Conservation (phyloP, 2,113 vertebrate genomes). For the Patagioenas fasciata region DNA sequence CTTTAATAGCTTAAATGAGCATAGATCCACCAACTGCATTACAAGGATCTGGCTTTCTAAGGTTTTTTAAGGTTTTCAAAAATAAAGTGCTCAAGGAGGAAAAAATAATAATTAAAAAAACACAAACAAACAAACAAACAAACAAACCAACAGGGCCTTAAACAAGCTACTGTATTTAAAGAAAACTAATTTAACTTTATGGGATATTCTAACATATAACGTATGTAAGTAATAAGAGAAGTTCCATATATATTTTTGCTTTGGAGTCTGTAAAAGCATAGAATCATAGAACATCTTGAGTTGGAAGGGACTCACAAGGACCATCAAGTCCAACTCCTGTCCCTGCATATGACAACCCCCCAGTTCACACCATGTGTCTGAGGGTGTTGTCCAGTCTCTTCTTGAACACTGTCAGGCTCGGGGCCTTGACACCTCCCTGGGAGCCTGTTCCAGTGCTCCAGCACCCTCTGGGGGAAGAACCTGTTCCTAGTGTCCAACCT, state of each 20-base stretch:
- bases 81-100: background rate
- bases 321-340: too few species aligned
- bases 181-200: background rate
- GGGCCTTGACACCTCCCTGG: too few species aligned
- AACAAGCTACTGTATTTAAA: background rate
- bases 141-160: background rate
- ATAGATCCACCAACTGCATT: background rate
- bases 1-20: background rate
- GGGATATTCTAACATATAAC: background rate
- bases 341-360: too few species aligned
- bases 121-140: background rate
- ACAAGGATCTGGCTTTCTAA: background rate
- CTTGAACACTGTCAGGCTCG: too few species aligned
- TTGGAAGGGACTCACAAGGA: too few species aligned
- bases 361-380: too few species aligned
- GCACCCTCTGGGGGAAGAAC: too few species aligned
- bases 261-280: background rate
- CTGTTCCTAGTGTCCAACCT: too few species aligned
- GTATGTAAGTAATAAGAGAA: background rate
- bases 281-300: too few species aligned
- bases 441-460: too few species aligned
- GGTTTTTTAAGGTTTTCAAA: background rate
- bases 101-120: background rate
- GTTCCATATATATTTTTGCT: background rate
- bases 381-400: too few species aligned